Percentiles rank a stretch among this genome's conserved stretches.
Conservation (phyloP, 2,888 invertebrate species). For the Macaria notata region DNA sequence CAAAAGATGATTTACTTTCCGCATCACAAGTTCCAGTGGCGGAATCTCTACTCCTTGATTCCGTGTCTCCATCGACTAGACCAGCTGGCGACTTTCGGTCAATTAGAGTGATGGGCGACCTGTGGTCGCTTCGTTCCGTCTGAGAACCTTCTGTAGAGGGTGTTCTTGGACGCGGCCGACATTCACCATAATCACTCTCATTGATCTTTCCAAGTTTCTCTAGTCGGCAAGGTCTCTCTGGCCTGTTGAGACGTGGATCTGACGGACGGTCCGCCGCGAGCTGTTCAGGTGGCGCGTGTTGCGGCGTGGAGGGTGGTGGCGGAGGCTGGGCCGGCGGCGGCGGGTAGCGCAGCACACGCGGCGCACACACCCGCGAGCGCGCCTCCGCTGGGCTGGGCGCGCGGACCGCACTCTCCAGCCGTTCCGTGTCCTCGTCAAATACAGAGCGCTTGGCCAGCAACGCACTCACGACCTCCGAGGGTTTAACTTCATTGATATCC, state of each 20-base stretch:
- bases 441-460: conserved; percentile 95
- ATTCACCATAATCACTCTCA: conserved; percentile 52
- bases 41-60: conserved; percentile 45
- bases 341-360: conserved; percentile 85
- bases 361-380: conserved; percentile 59
- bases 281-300: conserved; percentile 82
- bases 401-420: conserved; percentile 94
- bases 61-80: conserved; percentile 36
- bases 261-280: conserved; percentile 28
- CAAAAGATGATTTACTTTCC: conserved; percentile 30
- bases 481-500: conserved; percentile 91
- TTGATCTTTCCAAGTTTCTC: conserved; percentile 47
- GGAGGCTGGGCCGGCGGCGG: conserved; percentile 91
- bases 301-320: conserved; percentile 44
- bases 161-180: conserved; percentile 81
- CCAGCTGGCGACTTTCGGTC: conserved; percentile 24
- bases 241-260: conserved; percentile 49
- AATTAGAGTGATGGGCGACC: conserved; percentile 36
- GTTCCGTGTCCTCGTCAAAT: conserved; percentile 97
- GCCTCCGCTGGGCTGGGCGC: conserved; percentile 84
- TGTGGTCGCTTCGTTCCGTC: conserved; percentile 42
- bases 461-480: conserved; percentile 96
- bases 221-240: conserved; percentile 41
- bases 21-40: conserved; percentile 30
- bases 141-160: conserved; percentile 53